phyloP scores from a whole-genome alignment of 2,888 invertebrate genomes.

The Drosophila mimetica region DNA sequence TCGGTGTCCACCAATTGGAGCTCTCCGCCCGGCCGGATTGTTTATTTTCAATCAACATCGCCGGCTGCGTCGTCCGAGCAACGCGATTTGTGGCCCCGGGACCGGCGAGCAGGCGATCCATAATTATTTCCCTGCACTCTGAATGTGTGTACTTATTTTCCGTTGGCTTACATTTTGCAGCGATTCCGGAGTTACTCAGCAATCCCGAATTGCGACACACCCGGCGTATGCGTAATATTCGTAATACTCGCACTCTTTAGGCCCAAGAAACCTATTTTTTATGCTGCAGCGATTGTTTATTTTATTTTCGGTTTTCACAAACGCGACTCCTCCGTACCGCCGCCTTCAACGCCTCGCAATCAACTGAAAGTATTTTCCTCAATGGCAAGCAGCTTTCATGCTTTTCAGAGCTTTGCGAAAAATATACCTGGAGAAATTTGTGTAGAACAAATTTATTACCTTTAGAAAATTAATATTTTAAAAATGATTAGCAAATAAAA shows the following conservation, averaged over 20 bases:
- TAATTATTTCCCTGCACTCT: conserved; percentile 39
- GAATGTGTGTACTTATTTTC: conserved; percentile 26
- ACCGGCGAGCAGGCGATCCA: conserved; percentile 46
- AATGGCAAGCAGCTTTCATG: conserved; percentile 19
- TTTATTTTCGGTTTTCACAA: conserved; percentile 11
- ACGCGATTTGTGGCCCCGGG: conserved; percentile 42
- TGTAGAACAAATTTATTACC: no score
- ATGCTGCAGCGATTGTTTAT: conserved; percentile 23
- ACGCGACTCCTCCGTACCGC: conserved; percentile 28
- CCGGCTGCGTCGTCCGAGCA: conserved; percentile 44
- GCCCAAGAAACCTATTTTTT: conserved; percentile 10
- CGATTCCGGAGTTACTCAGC: conserved; percentile 4
- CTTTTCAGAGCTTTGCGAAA: conserved; percentile 45
- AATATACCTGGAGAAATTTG: conserved; percentile 3
- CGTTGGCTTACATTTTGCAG: conserved; percentile 59
- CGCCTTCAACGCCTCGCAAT: conserved; percentile 54
- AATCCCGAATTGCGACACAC: conserved; percentile 21
- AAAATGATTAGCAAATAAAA: no score
- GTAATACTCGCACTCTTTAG: conserved; percentile 1
- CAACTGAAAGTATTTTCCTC: conserved; percentile 46
- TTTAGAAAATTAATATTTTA: no score
- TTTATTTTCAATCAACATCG: conserved; percentile 70
- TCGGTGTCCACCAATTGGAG: conserved; percentile 9
- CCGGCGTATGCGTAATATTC: conserved; percentile 44
- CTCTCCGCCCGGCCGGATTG: conserved; percentile 37